Evolutionary conservation across 2,797 vertebrate species (phyloP).

Genomic region (Macropodus opercularis): DNA sequence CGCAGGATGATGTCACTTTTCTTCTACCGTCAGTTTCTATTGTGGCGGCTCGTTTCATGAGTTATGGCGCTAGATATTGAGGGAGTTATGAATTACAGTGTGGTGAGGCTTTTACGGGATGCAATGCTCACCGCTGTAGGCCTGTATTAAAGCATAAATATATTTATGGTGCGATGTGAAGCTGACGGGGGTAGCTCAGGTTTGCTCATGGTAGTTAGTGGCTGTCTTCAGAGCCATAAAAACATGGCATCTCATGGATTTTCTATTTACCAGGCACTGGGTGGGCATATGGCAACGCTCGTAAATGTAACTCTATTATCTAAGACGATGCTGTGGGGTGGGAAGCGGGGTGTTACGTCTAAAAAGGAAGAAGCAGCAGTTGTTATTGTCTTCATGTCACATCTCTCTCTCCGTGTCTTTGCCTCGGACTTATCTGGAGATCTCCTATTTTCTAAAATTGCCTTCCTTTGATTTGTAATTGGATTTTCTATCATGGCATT

Average conservation of each 20-base stretch:
- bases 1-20: constrained; percentile 81
- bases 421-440: constrained; percentile 59
- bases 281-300: constrained; percentile 73
- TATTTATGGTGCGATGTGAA: constrained; percentile 62
- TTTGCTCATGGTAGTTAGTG: constrained; percentile 68
- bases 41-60: constrained; percentile 58
- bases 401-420: constrained; percentile 53
- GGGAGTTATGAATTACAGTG: constrained; percentile 70
- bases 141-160: constrained; percentile 72
- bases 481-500: constrained; percentile 68
- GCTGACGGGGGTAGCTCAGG: constrained; percentile 56
- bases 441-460: constrained; percentile 66
- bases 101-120: constrained; percentile 62
- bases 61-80: constrained; percentile 66
- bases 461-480: constrained; percentile 73
- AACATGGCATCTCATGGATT: constrained; percentile 74
- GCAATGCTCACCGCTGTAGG: constrained; percentile 61
- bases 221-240: constrained; percentile 68
- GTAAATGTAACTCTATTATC: constrained; percentile 74
- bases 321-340: constrained; percentile 60
- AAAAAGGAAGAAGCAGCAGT: constrained; percentile 55
- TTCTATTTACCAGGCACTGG: constrained; percentile 74
- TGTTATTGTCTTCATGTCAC: constrained; percentile 58
- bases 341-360: constrained; percentile 64
- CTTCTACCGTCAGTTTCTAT: constrained; percentile 54